phyloP scores from a whole-genome alignment of 2,113 vertebrate genomes.

The Girardinichthys multiradiatus region DNA sequence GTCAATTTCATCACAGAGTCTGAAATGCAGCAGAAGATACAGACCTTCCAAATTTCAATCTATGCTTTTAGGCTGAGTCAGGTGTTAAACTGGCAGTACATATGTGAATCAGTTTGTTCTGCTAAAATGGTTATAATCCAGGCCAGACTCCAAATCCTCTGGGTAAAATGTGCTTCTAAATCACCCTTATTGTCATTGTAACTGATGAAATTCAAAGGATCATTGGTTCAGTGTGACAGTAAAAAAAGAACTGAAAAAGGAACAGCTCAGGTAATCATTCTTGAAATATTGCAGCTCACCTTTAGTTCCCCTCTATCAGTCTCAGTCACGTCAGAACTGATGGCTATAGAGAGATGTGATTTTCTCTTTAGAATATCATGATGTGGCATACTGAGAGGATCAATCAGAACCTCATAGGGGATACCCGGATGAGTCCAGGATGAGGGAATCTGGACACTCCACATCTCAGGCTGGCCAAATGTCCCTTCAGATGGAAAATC shows the following conservation, averaged over 20 bases:
- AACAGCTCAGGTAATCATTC: slow-evolving; percentile 24
- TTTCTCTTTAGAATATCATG: slow-evolving; percentile 40
- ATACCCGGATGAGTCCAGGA: slow-evolving; percentile 81
- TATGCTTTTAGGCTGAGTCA: slow-evolving; percentile 18
- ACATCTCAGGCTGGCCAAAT: slow-evolving; percentile 78
- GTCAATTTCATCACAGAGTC: slow-evolving; percentile 59
- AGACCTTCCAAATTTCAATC: slow-evolving; percentile 35
- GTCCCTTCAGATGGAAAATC: slow-evolving; percentile 69
- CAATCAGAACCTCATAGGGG: slow-evolving; percentile 74
- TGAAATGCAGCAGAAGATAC: slow-evolving; percentile 35
- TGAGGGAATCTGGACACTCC: slow-evolving; percentile 74
- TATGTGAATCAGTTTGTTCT: slow-evolving; percentile 24
- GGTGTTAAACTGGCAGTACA: slow-evolving; percentile 22
- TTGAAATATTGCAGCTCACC: slow-evolving; percentile 49
- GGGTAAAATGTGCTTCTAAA: slow-evolving; percentile 26
- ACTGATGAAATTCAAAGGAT: slow-evolving; percentile 32
- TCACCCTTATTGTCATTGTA: slow-evolving; percentile 62
- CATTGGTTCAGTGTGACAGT: slow-evolving; percentile 26
- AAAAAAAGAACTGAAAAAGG: background rate
- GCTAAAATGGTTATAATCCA: slow-evolving; percentile 20
- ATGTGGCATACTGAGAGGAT: slow-evolving; percentile 75
- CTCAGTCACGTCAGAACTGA: slow-evolving; percentile 9
- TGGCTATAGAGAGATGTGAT: slow-evolving; percentile 17
- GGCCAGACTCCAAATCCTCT: slow-evolving; percentile 45
- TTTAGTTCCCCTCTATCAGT: slow-evolving; percentile 22